Evolutionary conservation across 37 sponge, comb jelly and placozoan species (phyloP), one percentile per base, ranked within the genome.

Genomic region (Eunapius fragilis): DNA sequence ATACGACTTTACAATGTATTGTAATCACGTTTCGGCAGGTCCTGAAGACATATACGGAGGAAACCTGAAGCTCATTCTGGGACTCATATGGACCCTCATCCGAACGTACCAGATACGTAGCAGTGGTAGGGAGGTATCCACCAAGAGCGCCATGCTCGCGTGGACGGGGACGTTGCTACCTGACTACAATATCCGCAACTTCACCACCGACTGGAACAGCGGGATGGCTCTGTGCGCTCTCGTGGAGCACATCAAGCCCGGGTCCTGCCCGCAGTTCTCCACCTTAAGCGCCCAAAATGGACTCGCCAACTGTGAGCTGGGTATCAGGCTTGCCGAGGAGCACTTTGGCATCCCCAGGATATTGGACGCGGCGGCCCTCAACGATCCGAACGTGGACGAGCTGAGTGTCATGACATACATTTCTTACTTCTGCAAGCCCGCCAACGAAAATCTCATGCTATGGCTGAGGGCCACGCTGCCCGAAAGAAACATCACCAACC

Each of bases 81-180:
- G 98, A 28, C 86, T 98, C 25, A 88, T 98, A 1, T 96, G 98
- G 98, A 98, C 93, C 32, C 90, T 98, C 70, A 98, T 98, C 37
- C 81, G 94, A 25, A 85, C 86, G 28, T 98, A 88, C 72, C 98
- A 98, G 77, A 89, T 98, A 77, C 78, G 92, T 31, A 89, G 92
- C 69, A 89, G 80, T 26, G 94, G 94, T 22, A 84, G 74, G 31
- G 92, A 68, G 28, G 69, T 94, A 23, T 89, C 94, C n/a, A 90
- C 95, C 30, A 95, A 95, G 80, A 80, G 79, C 17, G 94, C 95
- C 47, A 89, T 98, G 93, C 81, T 98, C 71, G 90, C 85, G 73
- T 96, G 99, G 94, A 71, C 97, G 27, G 70, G 88, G 70, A 91
- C 92, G 0, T 85, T 88, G 36, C 86, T 97, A 35, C 95, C 95